Base-by-base conservation (phyloP, 1,140 invertebrate species). In the Drosophila asahinai region DNA sequence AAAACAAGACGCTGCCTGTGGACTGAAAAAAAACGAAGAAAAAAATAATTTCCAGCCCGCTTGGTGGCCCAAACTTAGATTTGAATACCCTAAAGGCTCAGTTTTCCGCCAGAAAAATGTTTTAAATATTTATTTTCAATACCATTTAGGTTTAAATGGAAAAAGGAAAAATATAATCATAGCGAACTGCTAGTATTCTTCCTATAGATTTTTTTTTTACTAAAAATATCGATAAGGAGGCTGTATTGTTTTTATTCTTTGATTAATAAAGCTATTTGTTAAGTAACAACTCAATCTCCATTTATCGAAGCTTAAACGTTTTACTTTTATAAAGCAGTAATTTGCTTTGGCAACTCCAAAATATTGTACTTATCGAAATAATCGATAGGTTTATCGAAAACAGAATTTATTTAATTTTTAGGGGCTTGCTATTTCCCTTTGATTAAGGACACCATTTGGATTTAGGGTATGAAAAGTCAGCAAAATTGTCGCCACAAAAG, bases 401-500 rank as follows among this genome's bases (percentile, higher is more conserved):
- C 11, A 3, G 1, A 9, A 33, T 33, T 33, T 8, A 11, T 7
- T 30, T 7, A 30, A 30, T 30, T 30, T 30, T 30, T 30, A 5
- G 6, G 6, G 27, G 27, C 6, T 6, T 30, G 27, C 5, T 7
- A 6, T 30, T 30, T 7, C 27, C 27, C 0, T 36, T 36, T 11
- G 33, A 36, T 14, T 38, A 14, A 38, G 36, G 4, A 47, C 27
- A 61, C 40, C 7, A 14, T 8, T 45, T n/a, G 7, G 5, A 2
- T 6, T 0, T 25, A 60, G 66, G 38, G 54, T 42, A 55, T 33
- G 9, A 36, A 17, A 40, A 55, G 36, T 61, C 48, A 27, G 38
- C 5, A n/a, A 73, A 73, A 63, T 75, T 75, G 72, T 74, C 72
- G 72, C 70, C 72, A 74, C 70, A 64, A 75, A 75, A 75, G 70